Percentiles rank a stretch among this genome's conserved stretches.
These are phyloP conservation scores for Dinoponera quadriceps DNA, from an alignment of 1,140 invertebrate species.

Conservation along the genomic window DNA sequence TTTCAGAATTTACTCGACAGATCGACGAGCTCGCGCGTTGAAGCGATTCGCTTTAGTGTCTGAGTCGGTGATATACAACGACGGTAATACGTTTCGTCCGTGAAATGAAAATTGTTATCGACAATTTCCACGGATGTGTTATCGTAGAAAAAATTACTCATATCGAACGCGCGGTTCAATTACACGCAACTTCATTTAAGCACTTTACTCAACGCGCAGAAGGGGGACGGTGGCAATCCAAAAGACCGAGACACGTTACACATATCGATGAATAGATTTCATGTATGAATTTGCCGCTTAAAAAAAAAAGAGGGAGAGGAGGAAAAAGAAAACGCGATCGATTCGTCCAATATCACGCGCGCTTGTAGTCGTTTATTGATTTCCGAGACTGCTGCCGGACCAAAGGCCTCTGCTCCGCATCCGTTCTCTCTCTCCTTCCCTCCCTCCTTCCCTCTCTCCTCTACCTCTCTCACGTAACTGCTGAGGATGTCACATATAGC, in stretches of 20 bases:
- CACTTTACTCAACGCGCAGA: slow-evolving; percentile 6
- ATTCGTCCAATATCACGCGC: slow-evolving; percentile 59
- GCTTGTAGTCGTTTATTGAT: slow-evolving; percentile 78
- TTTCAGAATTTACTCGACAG: no score
- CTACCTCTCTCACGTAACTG: slow-evolving; percentile 56
- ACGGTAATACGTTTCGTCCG: no score
- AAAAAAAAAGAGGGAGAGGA: slow-evolving; percentile 2
- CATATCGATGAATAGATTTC: slow-evolving; percentile 36
- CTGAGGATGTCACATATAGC: slow-evolving; percentile 74
- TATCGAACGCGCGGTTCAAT: not conserved
- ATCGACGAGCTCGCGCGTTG: no score
- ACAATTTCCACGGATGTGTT: not conserved
- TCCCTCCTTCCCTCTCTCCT: slow-evolving; percentile 26
- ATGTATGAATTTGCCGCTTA: slow-evolving; percentile 18
- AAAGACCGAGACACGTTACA: not conserved
- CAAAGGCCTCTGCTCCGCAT: slow-evolving; percentile 65
- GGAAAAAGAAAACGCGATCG: slow-evolving; percentile 45
- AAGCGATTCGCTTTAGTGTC: no score
- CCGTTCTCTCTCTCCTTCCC: slow-evolving; percentile 42
- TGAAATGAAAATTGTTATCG: slow-evolving; percentile 19
- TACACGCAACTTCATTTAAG: slow-evolving; percentile 31
- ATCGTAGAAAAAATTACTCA: not conserved
- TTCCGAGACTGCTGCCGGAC: slow-evolving; percentile 75
- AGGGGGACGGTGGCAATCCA: not conserved
- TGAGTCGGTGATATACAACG: no score